Conservation (phyloP, 2,888 invertebrate species). For the Plagodis pulveraria region DNA sequence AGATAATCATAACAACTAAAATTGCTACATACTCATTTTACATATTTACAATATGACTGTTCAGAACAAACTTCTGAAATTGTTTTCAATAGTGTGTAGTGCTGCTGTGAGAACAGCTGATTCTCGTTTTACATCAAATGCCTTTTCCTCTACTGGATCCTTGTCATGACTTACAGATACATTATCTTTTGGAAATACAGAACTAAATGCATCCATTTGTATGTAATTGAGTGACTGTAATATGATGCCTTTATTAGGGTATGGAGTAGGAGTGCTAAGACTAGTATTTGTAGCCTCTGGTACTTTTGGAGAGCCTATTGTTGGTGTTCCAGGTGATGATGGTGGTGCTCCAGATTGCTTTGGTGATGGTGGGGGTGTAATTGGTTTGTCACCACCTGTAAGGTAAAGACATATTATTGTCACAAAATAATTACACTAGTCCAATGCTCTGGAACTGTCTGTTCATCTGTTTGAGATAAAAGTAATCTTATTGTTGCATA, state of each 20-base stretch:
- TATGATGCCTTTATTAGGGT: slow-evolving; percentile 74
- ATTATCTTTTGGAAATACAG: slow-evolving; percentile 59
- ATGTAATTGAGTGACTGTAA: slow-evolving; percentile 79
- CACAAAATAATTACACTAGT: too few species aligned
- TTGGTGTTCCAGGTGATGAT: slow-evolving; percentile 33
- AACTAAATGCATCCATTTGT: slow-evolving; percentile 79
- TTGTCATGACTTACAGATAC: slow-evolving; percentile 39
- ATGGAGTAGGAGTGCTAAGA: slow-evolving; percentile 58
- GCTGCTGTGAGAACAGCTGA: slow-evolving; percentile 67
- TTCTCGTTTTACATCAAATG: slow-evolving; percentile 51
- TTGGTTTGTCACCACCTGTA: slow-evolving; percentile 31
- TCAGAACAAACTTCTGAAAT: slow-evolving; percentile 78
- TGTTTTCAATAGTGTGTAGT: slow-evolving; percentile 72
- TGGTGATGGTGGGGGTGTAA: slow-evolving; percentile 17
- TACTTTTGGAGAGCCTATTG: slow-evolving; percentile 34
- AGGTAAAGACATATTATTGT: slow-evolving; percentile 1
- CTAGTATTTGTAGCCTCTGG: slow-evolving; percentile 19
- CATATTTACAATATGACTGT: slow-evolving; percentile 29
- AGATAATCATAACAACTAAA: slow-evolving; percentile 16
- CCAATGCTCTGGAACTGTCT: too few species aligned
- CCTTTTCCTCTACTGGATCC: slow-evolving; percentile 43
- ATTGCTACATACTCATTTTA: slow-evolving; percentile 19
- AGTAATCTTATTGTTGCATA: too few species aligned
- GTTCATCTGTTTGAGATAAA: too few species aligned
- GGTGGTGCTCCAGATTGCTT: slow-evolving; percentile 12